These are phyloP conservation scores for Microctonus hyperodae DNA, from an alignment of 2,888 invertebrate genomes.

Conservation along the genomic window DNA sequence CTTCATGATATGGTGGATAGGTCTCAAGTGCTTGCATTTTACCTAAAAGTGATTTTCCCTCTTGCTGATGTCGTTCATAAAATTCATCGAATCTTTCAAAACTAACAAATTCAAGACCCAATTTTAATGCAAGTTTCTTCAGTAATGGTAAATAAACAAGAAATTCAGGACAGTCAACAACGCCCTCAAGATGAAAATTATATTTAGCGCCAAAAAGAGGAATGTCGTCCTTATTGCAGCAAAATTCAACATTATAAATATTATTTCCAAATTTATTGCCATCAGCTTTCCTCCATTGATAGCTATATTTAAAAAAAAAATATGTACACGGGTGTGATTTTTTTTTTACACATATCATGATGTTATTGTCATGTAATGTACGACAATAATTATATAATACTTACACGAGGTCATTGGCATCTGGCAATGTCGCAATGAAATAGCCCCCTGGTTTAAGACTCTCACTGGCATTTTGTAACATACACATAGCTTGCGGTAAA, in stretches of 20 bases:
- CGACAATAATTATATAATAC: slow-evolving; percentile 42
- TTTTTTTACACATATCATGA: too few relatives aligned
- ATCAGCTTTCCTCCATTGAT: slow-evolving; percentile 69
- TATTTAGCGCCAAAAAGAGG: slow-evolving; percentile 96
- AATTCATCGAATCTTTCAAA: slow-evolving; percentile 82
- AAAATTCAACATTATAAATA: slow-evolving; percentile 77
- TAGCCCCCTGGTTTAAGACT: slow-evolving; percentile 88
- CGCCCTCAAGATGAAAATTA: slow-evolving; percentile 93
- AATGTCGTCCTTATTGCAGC: slow-evolving; percentile 71
- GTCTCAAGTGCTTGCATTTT: slow-evolving; percentile 84
- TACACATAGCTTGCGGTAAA: slow-evolving; percentile 84
- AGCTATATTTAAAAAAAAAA: slow-evolving; percentile 44
- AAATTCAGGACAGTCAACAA: slow-evolving; percentile 99
- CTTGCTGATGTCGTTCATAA: slow-evolving; percentile 71
- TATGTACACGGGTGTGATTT: too few relatives aligned
- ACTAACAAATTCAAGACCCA: slow-evolving; percentile 73
- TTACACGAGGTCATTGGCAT: slow-evolving; percentile 90
- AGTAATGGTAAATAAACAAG: slow-evolving; percentile 92
- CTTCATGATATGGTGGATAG: slow-evolving; percentile 72
- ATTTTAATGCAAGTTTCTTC: slow-evolving; percentile 75
- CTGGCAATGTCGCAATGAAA: slow-evolving; percentile 96
- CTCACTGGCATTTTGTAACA: slow-evolving; percentile 92
- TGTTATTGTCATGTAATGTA: too few relatives aligned
- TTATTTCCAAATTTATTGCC: slow-evolving; percentile 78
- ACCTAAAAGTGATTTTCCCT: slow-evolving; percentile 70